Base-by-base conservation (phyloP, 2,888 invertebrate genomes). In the Ophion costatus region DNA sequence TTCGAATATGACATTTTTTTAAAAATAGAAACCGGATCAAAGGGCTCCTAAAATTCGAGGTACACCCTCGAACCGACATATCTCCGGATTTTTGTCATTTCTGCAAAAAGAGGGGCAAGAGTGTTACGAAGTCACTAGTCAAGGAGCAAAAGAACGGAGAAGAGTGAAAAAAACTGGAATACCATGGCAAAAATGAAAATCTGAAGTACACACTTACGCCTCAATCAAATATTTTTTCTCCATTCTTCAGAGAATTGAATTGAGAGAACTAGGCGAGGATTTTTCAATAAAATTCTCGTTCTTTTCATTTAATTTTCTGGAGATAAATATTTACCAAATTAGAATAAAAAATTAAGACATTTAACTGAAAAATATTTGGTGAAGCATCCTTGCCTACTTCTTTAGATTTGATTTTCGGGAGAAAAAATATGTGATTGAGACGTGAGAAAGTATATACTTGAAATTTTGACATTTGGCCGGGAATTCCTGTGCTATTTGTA, bases 1-100 rank as follows among this genome's bases (percentile, higher is more conserved):
- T 74, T 63, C n/a, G 17, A 42, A 24, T 61, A 29, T 63, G 45
- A 10, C 29, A 74, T 63, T 42, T 63, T 63, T 74, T 63, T 24
- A 51, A 20, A 61, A 61, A 63, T 61, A 61, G 63, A 74, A 24
- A 24, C 22, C n/a, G 2, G n/a, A 71, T 29, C 29, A 29, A 57
- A 71, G 29, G 6, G 14, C 29, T 29, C 29, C 9, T 51, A 20
- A 17, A 38, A 38, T 73, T 59, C 33, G 2, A 2, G 20, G 33
- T 11, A 59, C n/a, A 59, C 22, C n/a, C 38, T 73, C 20, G 14
- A 51, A 17, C 5, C 51, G 17, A 14, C 14, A 17, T 17, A 2
- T 17, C 51, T 51, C 51, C 4, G 38, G 17, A 17, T 14, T 14
- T 51, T 14, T 14, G 11, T 14, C 5, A 51, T 17, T 51, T 51